Percentiles rank a stretch among this genome's conserved stretches.
phyloP scores from a whole-genome alignment of 2,888 invertebrate genomes.

The Diadegma fenestrale region DNA sequence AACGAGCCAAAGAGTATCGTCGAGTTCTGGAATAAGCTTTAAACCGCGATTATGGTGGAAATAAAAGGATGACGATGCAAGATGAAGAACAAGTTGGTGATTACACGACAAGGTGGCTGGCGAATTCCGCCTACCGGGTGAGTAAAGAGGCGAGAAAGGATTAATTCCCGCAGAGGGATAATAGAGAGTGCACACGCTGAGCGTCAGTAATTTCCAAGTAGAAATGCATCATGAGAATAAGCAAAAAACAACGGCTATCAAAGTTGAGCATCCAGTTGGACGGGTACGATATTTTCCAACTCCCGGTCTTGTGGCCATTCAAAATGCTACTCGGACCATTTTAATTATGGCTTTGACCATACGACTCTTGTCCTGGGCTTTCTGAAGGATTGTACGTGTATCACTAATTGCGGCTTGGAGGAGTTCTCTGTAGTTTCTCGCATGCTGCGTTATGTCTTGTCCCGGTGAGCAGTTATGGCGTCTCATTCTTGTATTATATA shows the following conservation, averaged over 20 bases:
- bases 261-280: slow-evolving; percentile 27
- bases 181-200: slow-evolving; percentile 57
- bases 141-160: slow-evolving; percentile 56
- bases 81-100: slow-evolving; percentile 12
- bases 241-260: slow-evolving; percentile 4
- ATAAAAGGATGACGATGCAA: slow-evolving; percentile 28
- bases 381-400: slow-evolving; percentile 68
- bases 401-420: slow-evolving; percentile 78
- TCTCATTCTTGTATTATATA: slow-evolving; percentile 49
- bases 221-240: slow-evolving; percentile 8
- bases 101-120: slow-evolving; percentile 46
- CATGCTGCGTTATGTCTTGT: slow-evolving; percentile 27
- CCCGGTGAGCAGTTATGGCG: slow-evolving; percentile 37
- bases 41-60: slow-evolving; percentile 12
- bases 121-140: slow-evolving; percentile 16
- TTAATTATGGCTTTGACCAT: slow-evolving; percentile 78
- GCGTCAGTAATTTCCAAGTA: slow-evolving; percentile 46
- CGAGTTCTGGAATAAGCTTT: neutral
- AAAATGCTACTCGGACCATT: slow-evolving; percentile 73
- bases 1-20: neutral
- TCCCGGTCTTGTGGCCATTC: slow-evolving; percentile 36
- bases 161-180: slow-evolving; percentile 52
- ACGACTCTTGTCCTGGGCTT: slow-evolving; percentile 26
- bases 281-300: slow-evolving; percentile 30
- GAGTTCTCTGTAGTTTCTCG: slow-evolving; percentile 63